A percentile compares a stretch with the other conserved stretches of the same genome.
These are phyloP conservation scores for Mus spicilegus DNA, from an alignment of 2,113 vertebrate species.

Conservation along the genomic window DNA sequence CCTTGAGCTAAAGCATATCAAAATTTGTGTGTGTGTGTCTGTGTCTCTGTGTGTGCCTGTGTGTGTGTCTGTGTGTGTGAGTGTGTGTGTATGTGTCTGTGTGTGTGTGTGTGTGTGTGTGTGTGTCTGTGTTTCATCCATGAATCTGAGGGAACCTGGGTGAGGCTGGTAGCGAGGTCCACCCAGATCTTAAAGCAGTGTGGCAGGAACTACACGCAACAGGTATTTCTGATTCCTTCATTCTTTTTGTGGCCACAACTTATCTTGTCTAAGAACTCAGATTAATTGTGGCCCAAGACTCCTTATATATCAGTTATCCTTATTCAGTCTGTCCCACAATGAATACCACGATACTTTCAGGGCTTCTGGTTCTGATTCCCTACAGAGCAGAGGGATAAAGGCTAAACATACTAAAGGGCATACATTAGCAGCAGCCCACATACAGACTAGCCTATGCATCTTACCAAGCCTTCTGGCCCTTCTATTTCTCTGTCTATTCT, in stretches of 20 bases:
- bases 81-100: too few species aligned
- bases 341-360: background rate
- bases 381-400: background rate
- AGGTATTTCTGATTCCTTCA: background rate
- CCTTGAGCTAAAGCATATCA: too few species aligned
- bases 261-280: background rate
- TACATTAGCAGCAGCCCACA: background rate
- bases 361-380: background rate
- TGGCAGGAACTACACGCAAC: too few species aligned
- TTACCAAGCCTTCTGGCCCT: background rate
- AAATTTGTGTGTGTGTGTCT: too few species aligned
- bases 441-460: background rate
- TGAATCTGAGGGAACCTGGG: too few species aligned
- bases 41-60: too few species aligned
- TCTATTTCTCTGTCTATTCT: background rate
- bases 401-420: too few species aligned
- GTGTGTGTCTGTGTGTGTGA: too few species aligned
- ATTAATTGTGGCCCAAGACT: background rate
- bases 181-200: too few species aligned
- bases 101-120: too few species aligned
- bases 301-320: background rate
- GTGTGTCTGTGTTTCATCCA: too few species aligned
- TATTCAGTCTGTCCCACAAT: background rate
- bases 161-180: too few species aligned
- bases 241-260: background rate